These are phyloP conservation scores for Mesorhabditis sp. DNA, from an alignment of 2,888 invertebrate genomes.

Conservation along the genomic window DNA sequence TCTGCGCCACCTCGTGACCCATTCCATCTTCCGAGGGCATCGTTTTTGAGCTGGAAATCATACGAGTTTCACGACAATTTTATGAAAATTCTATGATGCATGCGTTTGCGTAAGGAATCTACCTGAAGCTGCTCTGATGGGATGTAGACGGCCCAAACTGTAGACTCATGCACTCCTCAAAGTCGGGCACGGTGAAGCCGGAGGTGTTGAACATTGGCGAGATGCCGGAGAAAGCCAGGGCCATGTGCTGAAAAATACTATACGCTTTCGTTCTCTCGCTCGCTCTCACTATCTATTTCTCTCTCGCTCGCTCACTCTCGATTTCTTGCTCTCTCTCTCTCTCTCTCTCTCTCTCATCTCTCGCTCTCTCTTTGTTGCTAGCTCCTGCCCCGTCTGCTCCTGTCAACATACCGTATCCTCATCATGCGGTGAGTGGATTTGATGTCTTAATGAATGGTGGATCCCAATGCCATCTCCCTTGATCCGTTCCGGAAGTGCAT, in stretches of 20 bases:
- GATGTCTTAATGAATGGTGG: neutral
- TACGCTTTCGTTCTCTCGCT: too few species aligned
- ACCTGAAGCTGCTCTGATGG: neutral
- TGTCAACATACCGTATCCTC: neutral
- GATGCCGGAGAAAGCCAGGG: neutral
- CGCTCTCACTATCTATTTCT: neutral
- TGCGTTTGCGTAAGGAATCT: neutral
- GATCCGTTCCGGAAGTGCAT: conserved; percentile 93
- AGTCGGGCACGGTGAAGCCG: conserved; percentile 3
- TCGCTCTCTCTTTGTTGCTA: too few species aligned
- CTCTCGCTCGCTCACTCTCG: too few species aligned
- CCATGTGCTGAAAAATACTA: too few species aligned
- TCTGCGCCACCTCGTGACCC: neutral
- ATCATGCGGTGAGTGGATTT: neutral
- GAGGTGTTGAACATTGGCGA: neutral
- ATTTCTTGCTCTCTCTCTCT: too few species aligned
- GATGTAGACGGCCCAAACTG: neutral
- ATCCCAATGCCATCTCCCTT: conserved; percentile 64
- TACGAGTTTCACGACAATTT: too few species aligned
- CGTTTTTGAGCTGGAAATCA: neutral
- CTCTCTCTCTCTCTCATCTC: too few species aligned
- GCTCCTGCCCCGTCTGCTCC: too few species aligned
- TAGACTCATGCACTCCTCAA: neutral
- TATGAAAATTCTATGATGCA: too few species aligned
- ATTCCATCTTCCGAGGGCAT: neutral